These are phyloP conservation scores for Dynastes tityus DNA, from an alignment of 2,888 invertebrate genomes.

Conservation along the genomic window DNA sequence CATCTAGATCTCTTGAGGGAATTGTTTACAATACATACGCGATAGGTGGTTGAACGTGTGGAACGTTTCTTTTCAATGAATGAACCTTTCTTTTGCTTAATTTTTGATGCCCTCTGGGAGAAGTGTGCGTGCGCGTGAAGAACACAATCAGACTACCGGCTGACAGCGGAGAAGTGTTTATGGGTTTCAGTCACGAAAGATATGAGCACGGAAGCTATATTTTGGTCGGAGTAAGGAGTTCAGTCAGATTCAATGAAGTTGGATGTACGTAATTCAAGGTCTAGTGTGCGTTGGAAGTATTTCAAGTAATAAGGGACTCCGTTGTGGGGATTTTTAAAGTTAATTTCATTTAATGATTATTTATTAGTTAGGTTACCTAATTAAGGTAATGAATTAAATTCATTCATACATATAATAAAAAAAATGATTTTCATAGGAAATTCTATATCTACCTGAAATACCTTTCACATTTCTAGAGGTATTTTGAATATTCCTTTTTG, in stretches of 20 bases:
- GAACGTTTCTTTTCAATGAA: conserved; percentile 26
- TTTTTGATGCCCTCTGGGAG: conserved; percentile 35
- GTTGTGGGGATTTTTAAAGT: too few relatives aligned
- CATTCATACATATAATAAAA: not conserved
- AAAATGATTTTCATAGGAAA: too few relatives aligned
- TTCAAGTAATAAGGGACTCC: too few relatives aligned
- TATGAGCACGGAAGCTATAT: conserved; percentile 44
- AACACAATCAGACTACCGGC: conserved; percentile 54
- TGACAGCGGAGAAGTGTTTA: conserved; percentile 57
- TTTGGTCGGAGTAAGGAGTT: conserved; percentile 7
- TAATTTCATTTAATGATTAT: too few relatives aligned
- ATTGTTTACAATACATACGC: not conserved
- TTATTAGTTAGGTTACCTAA: too few relatives aligned
- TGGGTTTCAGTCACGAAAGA: conserved; percentile 55
- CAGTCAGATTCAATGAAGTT: conserved; percentile 17
- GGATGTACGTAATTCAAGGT: conserved; percentile 18
- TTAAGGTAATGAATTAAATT: too few relatives aligned
- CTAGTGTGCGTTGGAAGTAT: not conserved
- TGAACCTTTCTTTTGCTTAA: conserved; percentile 37
- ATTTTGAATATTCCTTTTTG: too few relatives aligned
- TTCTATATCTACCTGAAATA: too few relatives aligned
- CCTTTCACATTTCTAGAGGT: too few relatives aligned
- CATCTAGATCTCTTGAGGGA: not conserved
- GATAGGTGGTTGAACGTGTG: not conserved
- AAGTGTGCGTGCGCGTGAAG: conserved; percentile 48